Conservation (phyloP, 2,113 vertebrate genomes). For the Cervus canadensis region DNA sequence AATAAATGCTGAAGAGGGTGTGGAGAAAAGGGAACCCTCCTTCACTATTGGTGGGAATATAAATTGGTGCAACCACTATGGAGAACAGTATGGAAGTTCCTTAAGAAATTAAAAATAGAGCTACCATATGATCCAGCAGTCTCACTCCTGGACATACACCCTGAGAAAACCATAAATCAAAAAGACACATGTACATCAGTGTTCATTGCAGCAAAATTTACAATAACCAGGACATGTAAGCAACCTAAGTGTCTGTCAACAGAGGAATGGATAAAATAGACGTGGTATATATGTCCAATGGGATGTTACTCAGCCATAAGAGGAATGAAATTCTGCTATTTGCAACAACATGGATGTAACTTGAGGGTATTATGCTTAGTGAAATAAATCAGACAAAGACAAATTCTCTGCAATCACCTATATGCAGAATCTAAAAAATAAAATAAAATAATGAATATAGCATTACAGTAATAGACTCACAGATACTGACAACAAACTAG, state of each 20-base stretch:
- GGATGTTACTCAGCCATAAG: not conserved
- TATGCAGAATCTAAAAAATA: not conserved
- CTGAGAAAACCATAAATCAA: not conserved
- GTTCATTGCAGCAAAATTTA: not conserved
- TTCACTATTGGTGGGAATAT: too few species aligned
- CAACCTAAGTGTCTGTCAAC: not conserved
- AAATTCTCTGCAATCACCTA: not conserved
- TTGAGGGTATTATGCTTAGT: not conserved
- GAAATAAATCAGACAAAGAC: not conserved
- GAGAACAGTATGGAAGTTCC: too few species aligned
- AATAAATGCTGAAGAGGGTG: too few species aligned
- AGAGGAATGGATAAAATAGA: not conserved
- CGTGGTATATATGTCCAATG: not conserved
- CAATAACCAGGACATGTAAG: not conserved
- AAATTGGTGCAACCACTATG: too few species aligned
- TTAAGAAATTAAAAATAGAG: too few species aligned
- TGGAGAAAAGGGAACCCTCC: too few species aligned
- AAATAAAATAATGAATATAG: not conserved
- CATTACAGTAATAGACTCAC: not conserved
- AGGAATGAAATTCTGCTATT: not conserved
- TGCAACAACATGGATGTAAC: not conserved
- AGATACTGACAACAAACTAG: not conserved
- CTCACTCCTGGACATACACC: too few species aligned
- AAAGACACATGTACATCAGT: not conserved
- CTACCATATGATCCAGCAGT: too few species aligned